These are phyloP conservation scores for Hydroisotoma schaefferi DNA, from an alignment of 2,888 invertebrate species.

Conservation along the genomic window DNA sequence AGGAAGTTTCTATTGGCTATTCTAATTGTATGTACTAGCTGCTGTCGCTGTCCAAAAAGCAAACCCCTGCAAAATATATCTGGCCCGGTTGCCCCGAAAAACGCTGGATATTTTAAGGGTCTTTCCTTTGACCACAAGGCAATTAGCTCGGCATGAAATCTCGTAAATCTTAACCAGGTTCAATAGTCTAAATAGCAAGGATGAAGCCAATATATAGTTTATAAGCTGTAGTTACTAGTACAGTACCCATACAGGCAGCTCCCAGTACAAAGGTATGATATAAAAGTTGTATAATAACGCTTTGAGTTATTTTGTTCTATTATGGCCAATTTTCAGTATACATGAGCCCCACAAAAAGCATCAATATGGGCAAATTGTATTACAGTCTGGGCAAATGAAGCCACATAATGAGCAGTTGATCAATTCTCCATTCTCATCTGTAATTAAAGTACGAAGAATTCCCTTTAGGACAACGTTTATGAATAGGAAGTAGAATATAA, in stretches of 20 bases:
- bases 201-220: neutral
- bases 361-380: too few species aligned
- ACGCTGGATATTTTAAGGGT: slow-evolving; percentile 1
- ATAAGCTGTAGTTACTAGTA: too few species aligned
- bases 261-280: too few species aligned
- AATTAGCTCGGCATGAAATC: slow-evolving; percentile 23
- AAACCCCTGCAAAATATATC: slow-evolving; percentile 4
- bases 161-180: slow-evolving; percentile 15
- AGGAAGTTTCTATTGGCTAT: neutral
- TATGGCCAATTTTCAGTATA: too few species aligned
- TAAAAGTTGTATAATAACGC: too few species aligned
- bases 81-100: neutral
- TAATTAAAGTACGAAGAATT: neutral
- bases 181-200: neutral
- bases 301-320: too few species aligned
- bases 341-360: too few species aligned
- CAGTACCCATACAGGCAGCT: too few species aligned
- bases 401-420: slow-evolving; percentile 3
- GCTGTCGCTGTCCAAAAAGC: neutral
- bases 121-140: slow-evolving; percentile 16
- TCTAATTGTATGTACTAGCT: slow-evolving; percentile 2
- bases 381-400: too few species aligned
- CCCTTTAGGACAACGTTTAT: too few species aligned
- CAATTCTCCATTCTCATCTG: slow-evolving; percentile 4
- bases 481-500: too few species aligned